Evolutionary conservation across 2,113 vertebrate species (phyloP).

Genomic region (Muntiacus reevesi): DNA sequence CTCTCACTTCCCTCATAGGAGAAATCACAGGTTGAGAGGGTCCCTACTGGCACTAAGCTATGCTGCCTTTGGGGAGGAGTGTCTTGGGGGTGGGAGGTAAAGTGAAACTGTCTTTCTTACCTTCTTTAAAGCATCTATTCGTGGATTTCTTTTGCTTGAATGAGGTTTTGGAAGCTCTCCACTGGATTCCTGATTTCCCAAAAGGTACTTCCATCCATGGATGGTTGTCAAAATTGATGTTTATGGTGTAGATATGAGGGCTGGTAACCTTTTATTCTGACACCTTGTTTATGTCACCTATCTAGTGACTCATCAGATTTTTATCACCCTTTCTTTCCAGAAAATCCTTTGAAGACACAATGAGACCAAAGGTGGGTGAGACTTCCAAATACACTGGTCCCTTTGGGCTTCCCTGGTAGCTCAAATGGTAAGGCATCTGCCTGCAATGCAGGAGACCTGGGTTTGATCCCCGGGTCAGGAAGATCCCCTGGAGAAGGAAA

Average conservation of each 20-base stretch:
- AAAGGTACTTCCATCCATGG: not conserved
- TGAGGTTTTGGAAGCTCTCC: not conserved
- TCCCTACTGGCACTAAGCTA: not conserved
- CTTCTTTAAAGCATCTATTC: not conserved
- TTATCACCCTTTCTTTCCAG: constrained; percentile 42
- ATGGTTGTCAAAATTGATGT: not conserved
- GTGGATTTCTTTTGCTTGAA: not conserved
- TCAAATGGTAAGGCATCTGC: not conserved
- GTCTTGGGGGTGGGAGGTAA: not conserved
- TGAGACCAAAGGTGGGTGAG: constrained; percentile 41
- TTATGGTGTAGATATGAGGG: not conserved
- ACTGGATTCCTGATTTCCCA: not conserved
- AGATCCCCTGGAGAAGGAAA: not conserved
- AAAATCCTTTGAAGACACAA: not conserved
- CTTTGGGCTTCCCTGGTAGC: not conserved
- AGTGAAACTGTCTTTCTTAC: not conserved
- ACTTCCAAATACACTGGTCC: not conserved
- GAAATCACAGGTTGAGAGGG: not conserved
- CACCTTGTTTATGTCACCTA: not conserved
- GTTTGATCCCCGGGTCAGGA: rapidly evolving
- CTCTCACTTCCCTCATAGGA: not conserved
- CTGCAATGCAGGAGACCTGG: not conserved
- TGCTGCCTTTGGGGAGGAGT: not conserved
- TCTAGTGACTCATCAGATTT: not conserved
- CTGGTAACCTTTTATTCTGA: not conserved